These are phyloP conservation scores for Drosophila hamatofila DNA, from an alignment of 2,888 invertebrate species.

Conservation along the genomic window DNA sequence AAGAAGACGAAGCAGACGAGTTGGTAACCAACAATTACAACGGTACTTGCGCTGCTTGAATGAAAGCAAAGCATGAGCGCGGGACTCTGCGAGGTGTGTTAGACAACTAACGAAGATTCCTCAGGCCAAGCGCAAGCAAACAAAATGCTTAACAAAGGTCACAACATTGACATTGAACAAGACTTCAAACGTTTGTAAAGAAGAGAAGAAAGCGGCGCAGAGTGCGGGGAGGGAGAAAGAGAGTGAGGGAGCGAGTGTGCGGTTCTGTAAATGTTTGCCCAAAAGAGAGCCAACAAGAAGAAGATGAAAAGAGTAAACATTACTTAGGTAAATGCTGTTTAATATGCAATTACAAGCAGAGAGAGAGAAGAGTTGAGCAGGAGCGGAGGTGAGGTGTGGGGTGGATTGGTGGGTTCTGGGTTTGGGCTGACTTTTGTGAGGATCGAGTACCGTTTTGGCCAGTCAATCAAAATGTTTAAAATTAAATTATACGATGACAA, in stretches of 20 bases:
- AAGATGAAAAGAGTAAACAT: slow-evolving; percentile 51
- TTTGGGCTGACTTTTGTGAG: slow-evolving; percentile 14
- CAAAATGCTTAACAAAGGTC: slow-evolving; percentile 80
- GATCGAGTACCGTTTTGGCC: slow-evolving; percentile 65
- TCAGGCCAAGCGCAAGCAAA: slow-evolving; percentile 57
- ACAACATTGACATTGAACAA: slow-evolving; percentile 77
- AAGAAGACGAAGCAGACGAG: slow-evolving; percentile 22
- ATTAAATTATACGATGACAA: slow-evolving; percentile 77
- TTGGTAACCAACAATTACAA: slow-evolving; percentile 71
- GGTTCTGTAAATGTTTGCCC: slow-evolving; percentile 27
- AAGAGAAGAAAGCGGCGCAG: not conserved
- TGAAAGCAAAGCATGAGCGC: slow-evolving; percentile 52
- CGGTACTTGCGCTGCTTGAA: slow-evolving; percentile 66
- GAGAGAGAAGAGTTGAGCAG: not conserved
- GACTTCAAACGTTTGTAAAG: slow-evolving; percentile 40
- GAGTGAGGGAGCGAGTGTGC: not conserved
- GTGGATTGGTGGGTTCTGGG: slow-evolving; percentile 6
- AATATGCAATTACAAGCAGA: slow-evolving; percentile 73
- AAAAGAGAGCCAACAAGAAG: slow-evolving; percentile 42
- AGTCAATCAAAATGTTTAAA: slow-evolving; percentile 75
- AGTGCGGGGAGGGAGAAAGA: not conserved
- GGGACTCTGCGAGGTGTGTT: slow-evolving; percentile 1
- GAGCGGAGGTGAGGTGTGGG: not conserved
- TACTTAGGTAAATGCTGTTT: slow-evolving; percentile 72
- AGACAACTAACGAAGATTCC: slow-evolving; percentile 51